Percentiles rank a stretch among this genome's conserved stretches.
Evolutionary conservation across 1,140 invertebrate genomes (phyloP).

Genomic region (Cryptotermes secundus): DNA sequence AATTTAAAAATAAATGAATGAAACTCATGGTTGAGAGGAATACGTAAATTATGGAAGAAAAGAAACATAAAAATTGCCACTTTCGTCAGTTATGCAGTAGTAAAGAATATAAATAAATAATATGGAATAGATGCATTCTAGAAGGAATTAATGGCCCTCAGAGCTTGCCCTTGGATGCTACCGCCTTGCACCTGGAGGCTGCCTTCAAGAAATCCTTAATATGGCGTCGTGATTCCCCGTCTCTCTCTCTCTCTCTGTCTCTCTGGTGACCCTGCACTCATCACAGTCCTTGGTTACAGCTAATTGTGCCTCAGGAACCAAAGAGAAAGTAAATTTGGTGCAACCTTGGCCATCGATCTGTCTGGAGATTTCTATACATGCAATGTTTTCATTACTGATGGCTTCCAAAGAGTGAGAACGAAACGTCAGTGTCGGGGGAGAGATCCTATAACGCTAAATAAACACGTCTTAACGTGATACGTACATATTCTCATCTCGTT

Average conservation of each 20-base stretch:
- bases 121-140: no score
- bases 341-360: slow-evolving; percentile 1
- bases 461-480: neutral
- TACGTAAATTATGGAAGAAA: no score
- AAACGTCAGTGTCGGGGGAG: neutral
- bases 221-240: neutral
- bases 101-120: no score
- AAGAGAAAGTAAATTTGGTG: neutral
- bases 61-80: no score
- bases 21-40: no score
- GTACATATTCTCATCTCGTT: neutral
- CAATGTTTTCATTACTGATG: slow-evolving; percentile 4
- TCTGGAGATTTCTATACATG: neutral
- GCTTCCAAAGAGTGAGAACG: neutral
- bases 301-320: neutral
- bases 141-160: no score
- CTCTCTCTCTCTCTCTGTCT: no score
- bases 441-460: neutral
- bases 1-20: no score
- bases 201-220: neutral
- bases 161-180: neutral
- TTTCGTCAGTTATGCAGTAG: no score
- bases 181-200: neutral
- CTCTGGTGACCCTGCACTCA: neutral
- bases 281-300: neutral